These are phyloP conservation scores for Nymphicus hollandicus DNA, from an alignment of 2,113 vertebrate species.

Conservation along the genomic window DNA sequence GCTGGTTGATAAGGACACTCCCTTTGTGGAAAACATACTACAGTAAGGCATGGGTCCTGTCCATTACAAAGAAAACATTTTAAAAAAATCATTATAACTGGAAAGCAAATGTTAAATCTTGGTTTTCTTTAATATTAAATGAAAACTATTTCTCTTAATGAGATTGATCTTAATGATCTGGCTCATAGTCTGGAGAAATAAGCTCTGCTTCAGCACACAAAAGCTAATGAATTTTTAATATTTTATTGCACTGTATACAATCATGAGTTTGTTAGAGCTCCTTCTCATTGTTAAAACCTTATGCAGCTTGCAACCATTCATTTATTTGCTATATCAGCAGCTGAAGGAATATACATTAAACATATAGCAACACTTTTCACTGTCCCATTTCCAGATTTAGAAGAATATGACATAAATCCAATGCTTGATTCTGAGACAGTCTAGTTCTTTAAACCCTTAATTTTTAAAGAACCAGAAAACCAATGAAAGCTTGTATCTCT, in stretches of 20 bases:
- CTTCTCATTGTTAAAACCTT: neutral
- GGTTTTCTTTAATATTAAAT: neutral
- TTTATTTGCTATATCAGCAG: neutral
- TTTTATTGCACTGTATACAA: neutral
- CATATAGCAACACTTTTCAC: neutral
- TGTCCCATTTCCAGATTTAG: neutral
- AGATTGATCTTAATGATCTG: neutral
- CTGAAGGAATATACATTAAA: neutral
- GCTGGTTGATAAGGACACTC: neutral
- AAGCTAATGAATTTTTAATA: neutral
- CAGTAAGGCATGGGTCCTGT: neutral
- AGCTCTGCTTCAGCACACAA: neutral
- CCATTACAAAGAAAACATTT: neutral
- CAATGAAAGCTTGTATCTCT: neutral
- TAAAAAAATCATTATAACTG: neutral
- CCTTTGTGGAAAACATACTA: neutral
- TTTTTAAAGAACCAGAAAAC: constrained; percentile 9
- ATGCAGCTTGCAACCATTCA: neutral
- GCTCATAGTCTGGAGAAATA: neutral
- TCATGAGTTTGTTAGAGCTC: neutral
- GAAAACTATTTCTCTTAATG: neutral
- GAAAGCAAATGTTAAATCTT: neutral
- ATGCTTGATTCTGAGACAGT: neutral
- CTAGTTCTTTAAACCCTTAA: neutral
- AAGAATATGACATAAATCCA: neutral